Base-by-base conservation (phyloP, 2,113 vertebrate species). In the Chamaetylas fuelleborni region DNA sequence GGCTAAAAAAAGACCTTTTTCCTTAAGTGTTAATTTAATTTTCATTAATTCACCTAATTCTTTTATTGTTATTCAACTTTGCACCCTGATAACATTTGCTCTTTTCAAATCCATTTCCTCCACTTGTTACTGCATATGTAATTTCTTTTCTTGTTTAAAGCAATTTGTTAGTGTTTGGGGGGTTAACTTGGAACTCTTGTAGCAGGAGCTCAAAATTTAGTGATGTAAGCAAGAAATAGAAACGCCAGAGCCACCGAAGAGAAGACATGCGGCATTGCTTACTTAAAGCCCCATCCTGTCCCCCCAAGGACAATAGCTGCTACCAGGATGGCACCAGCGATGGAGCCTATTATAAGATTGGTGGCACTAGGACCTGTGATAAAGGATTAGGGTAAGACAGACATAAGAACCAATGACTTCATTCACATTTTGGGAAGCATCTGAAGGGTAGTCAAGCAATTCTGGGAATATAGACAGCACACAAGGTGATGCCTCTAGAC, bases 211-310 rank as follows among this genome's bases (percentile, higher is more conserved):
- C 99, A 99, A 98, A 99, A 98, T 96, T 96, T 96, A 98, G 98
- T 98, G 98, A 98, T 98, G 98, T 98, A 99, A 99, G 99, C 99
- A 98, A 98, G 97, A 97, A 95, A 98, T 97, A 99, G 98, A 98
- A 98, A 98, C 97, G 98, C 98, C 98, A 98, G 98, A 98, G 98
- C 98, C 98, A 98, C 96, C 93, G 93, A 98, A 98, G 98, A 98
- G 98, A 98, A 99, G 98, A 98, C 99, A 99, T 99, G 99, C 99
- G 97, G 97, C 97, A 83, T 98, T 99, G 98, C 99, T 99, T 99
- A 99, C 99, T 99, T 99, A 99, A 99, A 99, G 98, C 99, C 99
- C 99, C 99, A 99, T 99, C 99, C 99, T 98, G 99, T 99, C 98
- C 99, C 99, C 99, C 99, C 99, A 99, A 99, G 99, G 99, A 99